Conservation (phyloP, 2,888 invertebrate species). For the Orgyia antiqua region DNA sequence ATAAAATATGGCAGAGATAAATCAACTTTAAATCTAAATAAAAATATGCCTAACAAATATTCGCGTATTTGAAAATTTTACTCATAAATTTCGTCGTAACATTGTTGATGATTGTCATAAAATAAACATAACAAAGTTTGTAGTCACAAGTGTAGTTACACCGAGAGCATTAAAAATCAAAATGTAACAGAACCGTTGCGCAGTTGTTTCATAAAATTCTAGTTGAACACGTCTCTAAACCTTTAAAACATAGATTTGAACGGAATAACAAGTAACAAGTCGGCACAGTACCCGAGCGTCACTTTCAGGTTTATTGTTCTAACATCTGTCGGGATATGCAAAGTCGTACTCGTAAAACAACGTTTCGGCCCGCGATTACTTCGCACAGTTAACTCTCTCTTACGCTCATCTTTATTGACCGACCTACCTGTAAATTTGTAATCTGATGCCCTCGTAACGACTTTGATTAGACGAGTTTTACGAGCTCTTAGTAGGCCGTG, state of each 20-base stretch:
- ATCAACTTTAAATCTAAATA: too few relatives aligned
- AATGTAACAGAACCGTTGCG: slow-evolving; percentile 25
- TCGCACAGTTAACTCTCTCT: slow-evolving; percentile 66
- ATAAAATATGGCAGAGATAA: too few relatives aligned
- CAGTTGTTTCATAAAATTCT: slow-evolving; percentile 42
- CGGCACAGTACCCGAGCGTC: slow-evolving; percentile 43
- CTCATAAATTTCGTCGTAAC: slow-evolving; percentile 24
- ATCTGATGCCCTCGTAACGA: slow-evolving; percentile 52
- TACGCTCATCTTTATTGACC: slow-evolving; percentile 63
- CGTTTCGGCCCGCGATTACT: slow-evolving; percentile 55
- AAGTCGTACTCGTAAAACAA: slow-evolving; percentile 61
- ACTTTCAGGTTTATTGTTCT: slow-evolving; percentile 60
- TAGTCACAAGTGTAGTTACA: slow-evolving; percentile 13
- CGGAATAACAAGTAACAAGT: slow-evolving; percentile 49
- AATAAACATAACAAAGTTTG: slow-evolving; percentile 24
- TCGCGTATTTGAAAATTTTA: slow-evolving; percentile 16
- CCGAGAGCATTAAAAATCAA: slow-evolving; percentile 29
- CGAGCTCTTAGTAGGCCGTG: slow-evolving; percentile 38
- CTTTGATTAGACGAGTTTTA: slow-evolving; percentile 53
- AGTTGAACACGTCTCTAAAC: slow-evolving; percentile 43
- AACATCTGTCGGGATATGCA: slow-evolving; percentile 71
- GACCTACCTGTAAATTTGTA: slow-evolving; percentile 67
- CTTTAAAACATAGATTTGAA: slow-evolving; percentile 48
- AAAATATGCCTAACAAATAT: too few relatives aligned
- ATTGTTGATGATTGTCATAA: slow-evolving; percentile 25